A percentile compares a stretch with the other conserved stretches of the same genome.
Evolutionary conservation across 2,888 invertebrate species (phyloP).

Genomic region (Cabera pusaria): DNA sequence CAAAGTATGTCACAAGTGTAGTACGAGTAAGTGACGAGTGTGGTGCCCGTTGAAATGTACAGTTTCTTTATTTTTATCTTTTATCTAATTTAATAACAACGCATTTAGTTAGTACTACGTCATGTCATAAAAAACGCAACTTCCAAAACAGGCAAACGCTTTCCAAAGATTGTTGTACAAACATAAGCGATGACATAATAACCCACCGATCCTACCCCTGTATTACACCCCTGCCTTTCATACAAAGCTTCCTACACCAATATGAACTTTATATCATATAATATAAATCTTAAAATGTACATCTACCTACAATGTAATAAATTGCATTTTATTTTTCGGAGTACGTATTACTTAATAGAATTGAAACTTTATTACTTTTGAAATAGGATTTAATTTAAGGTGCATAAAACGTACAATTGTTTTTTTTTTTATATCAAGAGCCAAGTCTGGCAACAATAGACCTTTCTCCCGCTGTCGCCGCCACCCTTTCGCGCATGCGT

Average conservation of each 20-base stretch:
- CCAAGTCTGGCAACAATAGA: constrained; percentile 70
- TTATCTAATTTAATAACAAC: too few relatives aligned
- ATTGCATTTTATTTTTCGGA: constrained; percentile 1
- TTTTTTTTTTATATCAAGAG: constrained; percentile 51
- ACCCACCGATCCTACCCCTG: constrained; percentile 49
- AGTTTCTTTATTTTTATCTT: too few relatives aligned
- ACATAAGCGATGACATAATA: constrained; percentile 62
- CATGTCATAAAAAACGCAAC: too few relatives aligned
- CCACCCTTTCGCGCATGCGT: constrained; percentile 75
- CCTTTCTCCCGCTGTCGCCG: constrained; percentile 49
- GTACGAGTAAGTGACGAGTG: too few relatives aligned
- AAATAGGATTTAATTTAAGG: constrained; percentile 45
- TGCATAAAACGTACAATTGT: constrained; percentile 38
- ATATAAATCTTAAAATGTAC: neutral
- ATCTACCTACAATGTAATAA: neutral
- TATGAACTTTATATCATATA: constrained; percentile 3
- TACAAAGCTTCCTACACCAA: constrained; percentile 1
- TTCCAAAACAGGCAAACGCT: too few relatives aligned
- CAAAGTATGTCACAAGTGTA: too few relatives aligned
- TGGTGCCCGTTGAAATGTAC: too few relatives aligned
- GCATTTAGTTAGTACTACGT: too few relatives aligned
- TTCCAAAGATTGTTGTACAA: too few relatives aligned
- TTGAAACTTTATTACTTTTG: constrained; percentile 47
- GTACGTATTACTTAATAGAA: constrained; percentile 33
- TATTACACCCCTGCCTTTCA: constrained; percentile 34